A percentile compares a stretch with the other conserved stretches of the same genome.
These are phyloP conservation scores for Lacanobia wlatinum DNA, from an alignment of 2,888 invertebrate genomes.

Conservation along the genomic window DNA sequence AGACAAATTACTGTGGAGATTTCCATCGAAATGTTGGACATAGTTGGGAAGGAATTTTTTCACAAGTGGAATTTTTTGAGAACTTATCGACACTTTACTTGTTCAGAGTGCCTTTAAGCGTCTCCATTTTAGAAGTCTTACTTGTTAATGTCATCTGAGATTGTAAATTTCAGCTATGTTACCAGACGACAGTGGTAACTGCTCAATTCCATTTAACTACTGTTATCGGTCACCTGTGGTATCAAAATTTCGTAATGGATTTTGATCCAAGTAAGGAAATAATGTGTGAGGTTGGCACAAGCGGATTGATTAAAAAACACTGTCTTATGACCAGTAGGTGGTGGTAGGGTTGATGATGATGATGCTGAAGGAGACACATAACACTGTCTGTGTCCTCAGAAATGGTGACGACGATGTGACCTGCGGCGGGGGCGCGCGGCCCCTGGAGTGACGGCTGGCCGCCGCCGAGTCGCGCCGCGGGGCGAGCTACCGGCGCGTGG, in stretches of 20 bases:
- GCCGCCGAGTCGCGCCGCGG: slow-evolving; percentile 70
- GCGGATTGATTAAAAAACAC: neutral
- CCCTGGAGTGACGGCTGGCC: slow-evolving; percentile 85
- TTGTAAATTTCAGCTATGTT: neutral
- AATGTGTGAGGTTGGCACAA: neutral
- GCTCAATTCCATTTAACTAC: neutral
- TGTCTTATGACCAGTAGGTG: too few species aligned
- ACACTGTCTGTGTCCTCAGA: slow-evolving; percentile 68
- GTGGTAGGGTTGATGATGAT: neutral
- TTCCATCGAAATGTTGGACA: slow-evolving; percentile 22
- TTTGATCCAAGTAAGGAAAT: neutral
- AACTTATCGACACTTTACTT: neutral
- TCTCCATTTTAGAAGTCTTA: neutral
- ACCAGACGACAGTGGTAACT: neutral
- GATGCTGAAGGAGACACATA: neutral
- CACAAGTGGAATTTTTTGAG: neutral
- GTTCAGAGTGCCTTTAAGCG: neutral
- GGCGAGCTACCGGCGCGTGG: slow-evolving; percentile 38
- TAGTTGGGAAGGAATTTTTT: slow-evolving; percentile 10
- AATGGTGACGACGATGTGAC: slow-evolving; percentile 88
- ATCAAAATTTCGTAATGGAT: neutral
- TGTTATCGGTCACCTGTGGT: neutral
- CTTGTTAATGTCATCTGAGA: neutral
- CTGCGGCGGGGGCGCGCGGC: slow-evolving; percentile 79
- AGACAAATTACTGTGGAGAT: slow-evolving; percentile 19